These are phyloP conservation scores for Bugulina stolonifera DNA, from an alignment of 2,888 invertebrate genomes.

Conservation along the genomic window DNA sequence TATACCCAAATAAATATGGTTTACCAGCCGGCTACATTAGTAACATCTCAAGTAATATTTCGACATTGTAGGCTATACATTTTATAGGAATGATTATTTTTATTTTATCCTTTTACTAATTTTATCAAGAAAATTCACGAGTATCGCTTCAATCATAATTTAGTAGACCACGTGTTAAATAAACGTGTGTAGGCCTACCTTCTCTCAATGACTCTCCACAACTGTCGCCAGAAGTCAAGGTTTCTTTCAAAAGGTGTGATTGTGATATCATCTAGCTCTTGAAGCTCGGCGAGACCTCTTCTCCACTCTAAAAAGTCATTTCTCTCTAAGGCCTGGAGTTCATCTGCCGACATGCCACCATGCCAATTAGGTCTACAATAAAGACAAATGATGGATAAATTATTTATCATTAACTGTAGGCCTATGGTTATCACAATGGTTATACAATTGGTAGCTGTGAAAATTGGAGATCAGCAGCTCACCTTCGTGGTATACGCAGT, in stretches of 20 bases:
- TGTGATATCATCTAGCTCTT: constrained; percentile 64
- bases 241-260: constrained; percentile 97
- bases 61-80: too few relatives aligned
- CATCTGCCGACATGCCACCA: constrained; percentile 67
- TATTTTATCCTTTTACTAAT: too few relatives aligned
- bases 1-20: too few relatives aligned
- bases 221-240: constrained; percentile 92
- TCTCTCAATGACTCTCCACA: constrained; percentile 97
- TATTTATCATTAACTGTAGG: too few relatives aligned
- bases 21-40: too few relatives aligned
- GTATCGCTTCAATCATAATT: too few relatives aligned
- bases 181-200: too few relatives aligned
- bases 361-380: constrained; percentile 66
- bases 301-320: constrained; percentile 86
- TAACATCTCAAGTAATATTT: too few relatives aligned
- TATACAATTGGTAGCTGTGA: neutral
- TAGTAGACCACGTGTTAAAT: too few relatives aligned
- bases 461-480: neutral
- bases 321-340: constrained; percentile 72
- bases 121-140: too few relatives aligned
- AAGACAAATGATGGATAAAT: neutral
- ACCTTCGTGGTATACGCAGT: constrained; percentile 75
- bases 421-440: too few relatives aligned
- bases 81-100: too few relatives aligned
- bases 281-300: constrained; percentile 64